Base-by-base conservation (phyloP, 2,888 invertebrate genomes). In the Argyresthia albistria region DNA sequence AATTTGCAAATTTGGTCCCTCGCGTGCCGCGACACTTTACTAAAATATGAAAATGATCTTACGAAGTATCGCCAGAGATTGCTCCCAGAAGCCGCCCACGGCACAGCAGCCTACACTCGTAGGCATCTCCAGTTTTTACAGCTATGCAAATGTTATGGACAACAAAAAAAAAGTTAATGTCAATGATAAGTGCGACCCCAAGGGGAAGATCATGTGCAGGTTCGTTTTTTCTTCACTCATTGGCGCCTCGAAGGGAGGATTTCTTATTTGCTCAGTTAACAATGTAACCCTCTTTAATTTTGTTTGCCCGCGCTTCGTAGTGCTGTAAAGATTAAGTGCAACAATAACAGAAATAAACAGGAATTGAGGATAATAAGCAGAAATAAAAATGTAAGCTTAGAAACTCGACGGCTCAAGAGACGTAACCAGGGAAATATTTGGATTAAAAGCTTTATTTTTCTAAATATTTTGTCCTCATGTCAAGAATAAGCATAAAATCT, bases 61-160 rank as follows among this genome's bases (percentile, higher is more conserved):
- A 71, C 82, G 76, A 83, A 83, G 84, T 84, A 74, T 73, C 25
- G 25, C 25, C 25, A 25, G 25, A 75, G 64, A 68, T 68, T 56
- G 66, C 60, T 76, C 76, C 76, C 77, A 63, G 70, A 62, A 66
- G 75, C 65, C 73, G 81, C 82, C 81, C 62, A 65, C 59, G 72
- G 80, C 73, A 76, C n/a, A 14, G 16, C 48, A 80, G 74, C 46
- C 52, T 52, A 46, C 11, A 46, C 25, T 35, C 36, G 25, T 37
- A 12, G 16, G 37, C 10, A n/a, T 45, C 77, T 25, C 25, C 25
- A 25, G 25, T 25, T 25, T 79, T 75, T 71, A 73, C 76, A 79
- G 80, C 76, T 88, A 88, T 88, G 87, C 86, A 82, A 88, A 88
- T 88, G 77, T 87, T 88, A 88, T 84, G 82, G 86, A 86, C 84